Conservation (phyloP, 2,113 vertebrate genomes). For the Rhinolophus sinicus region DNA sequence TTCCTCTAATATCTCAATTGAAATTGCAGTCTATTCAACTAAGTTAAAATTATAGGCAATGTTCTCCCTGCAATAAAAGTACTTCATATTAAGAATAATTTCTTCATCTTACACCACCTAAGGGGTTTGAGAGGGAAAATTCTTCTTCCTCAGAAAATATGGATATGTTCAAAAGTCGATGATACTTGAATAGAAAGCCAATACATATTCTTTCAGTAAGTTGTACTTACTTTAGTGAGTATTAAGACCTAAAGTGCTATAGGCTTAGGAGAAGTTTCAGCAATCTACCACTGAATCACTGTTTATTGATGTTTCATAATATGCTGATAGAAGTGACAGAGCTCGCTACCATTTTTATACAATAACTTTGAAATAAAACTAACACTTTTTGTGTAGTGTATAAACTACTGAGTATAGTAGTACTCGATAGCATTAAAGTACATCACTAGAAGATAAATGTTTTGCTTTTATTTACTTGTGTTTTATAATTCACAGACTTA, state of each 20-base stretch:
- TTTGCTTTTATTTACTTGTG: background rate
- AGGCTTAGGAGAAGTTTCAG: background rate
- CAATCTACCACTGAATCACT: background rate
- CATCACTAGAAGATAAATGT: background rate
- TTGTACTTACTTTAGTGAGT: background rate
- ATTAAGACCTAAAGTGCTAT: background rate
- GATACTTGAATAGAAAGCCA: conserved; percentile 9
- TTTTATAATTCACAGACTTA: background rate
- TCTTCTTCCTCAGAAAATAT: background rate
- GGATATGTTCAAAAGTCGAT: background rate
- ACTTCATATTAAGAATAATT: background rate
- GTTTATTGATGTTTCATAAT: background rate
- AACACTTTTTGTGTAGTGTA: background rate
- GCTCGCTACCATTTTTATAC: background rate
- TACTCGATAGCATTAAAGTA: background rate
- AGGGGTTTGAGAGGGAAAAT: background rate
- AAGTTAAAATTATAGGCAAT: conserved; percentile 1
- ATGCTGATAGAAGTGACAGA: background rate
- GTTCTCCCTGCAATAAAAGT: conserved; percentile 22
- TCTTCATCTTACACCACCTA: background rate
- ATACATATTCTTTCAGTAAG: background rate
- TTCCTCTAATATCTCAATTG: conserved; percentile 56
- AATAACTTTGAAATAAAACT: background rate
- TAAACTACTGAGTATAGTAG: background rate
- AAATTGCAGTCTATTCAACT: conserved; percentile 49